These are phyloP conservation scores for Cyphomyrus plagiostoma DNA, from an alignment of 2,113 vertebrate genomes.

Conservation along the genomic window DNA sequence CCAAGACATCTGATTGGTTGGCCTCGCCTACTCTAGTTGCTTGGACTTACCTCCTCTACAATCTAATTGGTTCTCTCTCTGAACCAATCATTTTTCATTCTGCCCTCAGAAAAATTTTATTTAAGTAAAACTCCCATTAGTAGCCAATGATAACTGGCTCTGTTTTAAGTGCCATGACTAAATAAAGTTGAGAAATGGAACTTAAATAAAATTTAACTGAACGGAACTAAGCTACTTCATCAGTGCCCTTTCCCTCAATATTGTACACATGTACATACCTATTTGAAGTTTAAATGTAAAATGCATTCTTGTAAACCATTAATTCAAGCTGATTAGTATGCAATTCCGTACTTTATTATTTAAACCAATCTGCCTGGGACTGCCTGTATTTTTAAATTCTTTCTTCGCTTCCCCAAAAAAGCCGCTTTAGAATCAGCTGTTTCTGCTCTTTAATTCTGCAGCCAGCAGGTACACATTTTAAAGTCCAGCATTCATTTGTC, in stretches of 20 bases:
- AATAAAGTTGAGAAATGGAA: not conserved
- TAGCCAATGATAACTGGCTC: not conserved
- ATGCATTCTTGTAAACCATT: not conserved
- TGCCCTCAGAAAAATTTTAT: too few species aligned
- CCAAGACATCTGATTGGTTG: too few species aligned
- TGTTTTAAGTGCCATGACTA: not conserved
- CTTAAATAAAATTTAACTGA: not conserved
- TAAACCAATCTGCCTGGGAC: not conserved
- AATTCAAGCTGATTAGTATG: not conserved
- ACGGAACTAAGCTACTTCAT: not conserved
- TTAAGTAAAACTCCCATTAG: too few species aligned
- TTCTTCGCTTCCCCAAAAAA: not conserved
- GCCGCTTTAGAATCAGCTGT: constrained; percentile 37
- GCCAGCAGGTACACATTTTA: not conserved
- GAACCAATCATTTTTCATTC: too few species aligned
- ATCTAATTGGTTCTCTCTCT: too few species aligned
- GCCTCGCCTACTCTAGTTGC: too few species aligned
- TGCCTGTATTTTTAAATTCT: not conserved
- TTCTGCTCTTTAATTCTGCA: constrained; percentile 38
- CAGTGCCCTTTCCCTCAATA: not conserved
- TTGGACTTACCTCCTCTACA: too few species aligned
- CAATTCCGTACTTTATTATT: not conserved
- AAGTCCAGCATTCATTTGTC: not conserved
- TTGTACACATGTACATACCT: not conserved
- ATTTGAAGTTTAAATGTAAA: not conserved